These are phyloP conservation scores for Distichodus sexfasciatus DNA, from an alignment of 2,797 vertebrate species.

Conservation along the genomic window DNA sequence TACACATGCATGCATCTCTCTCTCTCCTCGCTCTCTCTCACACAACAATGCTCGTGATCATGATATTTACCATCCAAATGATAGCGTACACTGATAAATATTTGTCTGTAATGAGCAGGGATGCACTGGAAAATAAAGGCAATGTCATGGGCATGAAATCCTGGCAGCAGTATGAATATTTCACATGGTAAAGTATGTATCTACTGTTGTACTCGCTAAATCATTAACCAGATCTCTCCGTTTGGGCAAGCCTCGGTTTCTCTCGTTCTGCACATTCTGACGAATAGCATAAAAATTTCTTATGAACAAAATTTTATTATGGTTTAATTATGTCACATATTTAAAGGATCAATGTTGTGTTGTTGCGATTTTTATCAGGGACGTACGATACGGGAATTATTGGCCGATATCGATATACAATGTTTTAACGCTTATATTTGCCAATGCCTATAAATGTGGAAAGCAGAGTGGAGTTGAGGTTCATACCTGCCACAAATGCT, in stretches of 20 bases:
- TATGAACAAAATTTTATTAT: too few relatives aligned
- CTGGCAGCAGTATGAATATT: constrained; percentile 41
- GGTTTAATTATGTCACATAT: too few relatives aligned
- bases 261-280: background rate
- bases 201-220: constrained; percentile 45
- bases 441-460: too few relatives aligned
- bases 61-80: constrained; percentile 31
- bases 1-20: background rate
- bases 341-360: too few relatives aligned
- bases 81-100: constrained; percentile 47
- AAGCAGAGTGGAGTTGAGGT: too few relatives aligned
- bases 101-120: constrained; percentile 36
- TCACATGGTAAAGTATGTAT: constrained; percentile 50
- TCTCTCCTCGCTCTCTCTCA: background rate
- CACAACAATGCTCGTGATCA: constrained; percentile 29
- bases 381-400: too few relatives aligned
- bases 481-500: too few relatives aligned
- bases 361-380: too few relatives aligned
- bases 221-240: constrained; percentile 38
- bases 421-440: too few relatives aligned
- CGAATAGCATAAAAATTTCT: too few relatives aligned
- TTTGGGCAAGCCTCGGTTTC: constrained; percentile 30
- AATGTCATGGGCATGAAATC: constrained; percentile 34
- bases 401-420: too few relatives aligned
- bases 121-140: constrained; percentile 32